phyloP scores from a whole-genome alignment of 30 jellyfish, hydroid and myxozoan species.

The Cassiopea xamachana region DNA sequence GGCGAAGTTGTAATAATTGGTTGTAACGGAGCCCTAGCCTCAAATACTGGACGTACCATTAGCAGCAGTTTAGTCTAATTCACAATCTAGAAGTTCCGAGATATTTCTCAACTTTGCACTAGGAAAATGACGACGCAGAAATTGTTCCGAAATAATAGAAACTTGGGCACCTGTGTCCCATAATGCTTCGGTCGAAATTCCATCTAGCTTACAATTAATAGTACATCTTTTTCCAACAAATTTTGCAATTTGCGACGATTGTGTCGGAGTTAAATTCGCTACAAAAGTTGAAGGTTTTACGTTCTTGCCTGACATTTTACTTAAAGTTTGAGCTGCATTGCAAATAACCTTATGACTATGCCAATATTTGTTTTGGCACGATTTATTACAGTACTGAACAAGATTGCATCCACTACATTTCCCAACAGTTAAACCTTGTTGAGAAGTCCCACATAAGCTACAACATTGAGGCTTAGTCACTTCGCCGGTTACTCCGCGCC shows the following conservation, averaged over 20 bases:
- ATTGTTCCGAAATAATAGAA: conserved; percentile 31
- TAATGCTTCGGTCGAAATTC: conserved; percentile 15
- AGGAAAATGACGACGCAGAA: conserved; percentile 41
- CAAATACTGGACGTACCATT: conserved; percentile 36
- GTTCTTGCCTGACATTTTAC: conserved; percentile 5
- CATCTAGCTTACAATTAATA: conserved; percentile 23
- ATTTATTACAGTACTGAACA: conserved; percentile 53
- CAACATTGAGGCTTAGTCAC: neutral
- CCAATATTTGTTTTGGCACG: conserved; percentile 71
- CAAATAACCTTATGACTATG: conserved; percentile 47
- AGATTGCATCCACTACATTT: neutral
- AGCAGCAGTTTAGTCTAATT: conserved; percentile 41
- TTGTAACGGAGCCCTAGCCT: conserved; percentile 27
- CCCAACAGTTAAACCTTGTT: neutral
- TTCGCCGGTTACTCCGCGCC: neutral
- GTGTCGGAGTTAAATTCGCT: conserved; percentile 53
- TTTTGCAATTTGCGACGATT: conserved; percentile 41
- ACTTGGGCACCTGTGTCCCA: conserved; percentile 79
- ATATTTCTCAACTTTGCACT: conserved; percentile 15
- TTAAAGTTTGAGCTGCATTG: conserved; percentile 36
- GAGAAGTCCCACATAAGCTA: neutral
- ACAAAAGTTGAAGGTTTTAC: neutral
- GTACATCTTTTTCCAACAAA: conserved; percentile 49
- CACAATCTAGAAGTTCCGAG: conserved; percentile 23
- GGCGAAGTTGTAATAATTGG: conserved; percentile 19